phyloP scores from a whole-genome alignment of 2,888 invertebrate genomes.

The Tineola bisselliella region DNA sequence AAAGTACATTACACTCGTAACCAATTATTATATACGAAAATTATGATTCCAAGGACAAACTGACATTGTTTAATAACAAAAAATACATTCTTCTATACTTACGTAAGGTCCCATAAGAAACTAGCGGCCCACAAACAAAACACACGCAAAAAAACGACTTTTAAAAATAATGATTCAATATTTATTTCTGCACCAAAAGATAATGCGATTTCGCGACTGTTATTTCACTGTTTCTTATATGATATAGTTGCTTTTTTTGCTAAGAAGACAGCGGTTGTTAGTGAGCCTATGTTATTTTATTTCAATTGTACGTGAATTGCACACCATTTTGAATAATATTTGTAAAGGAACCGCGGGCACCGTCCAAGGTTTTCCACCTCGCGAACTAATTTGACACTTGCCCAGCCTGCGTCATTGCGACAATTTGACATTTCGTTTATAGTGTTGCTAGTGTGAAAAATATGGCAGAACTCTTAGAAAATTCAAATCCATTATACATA shows the following conservation, averaged over 20 bases:
- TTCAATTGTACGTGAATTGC: background rate
- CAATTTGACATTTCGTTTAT: slow-evolving; percentile 34
- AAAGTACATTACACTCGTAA: background rate
- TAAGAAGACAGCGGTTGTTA: background rate
- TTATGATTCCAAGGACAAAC: background rate
- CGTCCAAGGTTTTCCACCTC: background rate
- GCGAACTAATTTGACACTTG: background rate
- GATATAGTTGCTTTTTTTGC: background rate
- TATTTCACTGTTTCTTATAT: background rate
- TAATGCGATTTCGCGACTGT: background rate
- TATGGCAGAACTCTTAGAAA: background rate
- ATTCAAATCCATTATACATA: background rate
- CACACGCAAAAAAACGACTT: slow-evolving; percentile 30
- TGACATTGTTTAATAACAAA: slow-evolving; percentile 1
- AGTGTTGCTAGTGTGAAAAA: slow-evolving; percentile 18
- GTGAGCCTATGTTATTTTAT: background rate
- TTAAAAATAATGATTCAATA: background rate
- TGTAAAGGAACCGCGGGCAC: background rate
- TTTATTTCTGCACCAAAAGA: background rate
- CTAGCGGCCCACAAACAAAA: slow-evolving; percentile 38
- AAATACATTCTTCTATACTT: slow-evolving; percentile 35
- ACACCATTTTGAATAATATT: background rate
- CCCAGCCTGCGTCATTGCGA: slow-evolving; percentile 49
- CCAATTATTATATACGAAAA: background rate
- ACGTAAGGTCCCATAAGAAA: slow-evolving; percentile 49